phyloP scores from a whole-genome alignment of 1,140 invertebrate genomes.

The Dolichoris vasculosae region DNA sequence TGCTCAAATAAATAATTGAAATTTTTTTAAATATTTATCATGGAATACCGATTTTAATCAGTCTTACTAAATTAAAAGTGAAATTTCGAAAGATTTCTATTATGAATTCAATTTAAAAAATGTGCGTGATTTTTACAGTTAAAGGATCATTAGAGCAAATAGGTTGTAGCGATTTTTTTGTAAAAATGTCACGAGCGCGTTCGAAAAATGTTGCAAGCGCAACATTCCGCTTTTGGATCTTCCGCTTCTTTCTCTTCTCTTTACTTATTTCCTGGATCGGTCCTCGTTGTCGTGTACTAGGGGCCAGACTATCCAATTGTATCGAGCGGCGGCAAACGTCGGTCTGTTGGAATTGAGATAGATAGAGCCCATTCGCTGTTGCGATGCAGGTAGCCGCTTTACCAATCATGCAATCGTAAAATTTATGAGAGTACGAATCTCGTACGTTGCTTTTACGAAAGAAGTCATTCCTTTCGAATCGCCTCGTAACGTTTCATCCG shows the following conservation, averaged over 20 bases:
- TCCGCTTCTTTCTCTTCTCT: neutral
- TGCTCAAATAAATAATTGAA: too few relatives aligned
- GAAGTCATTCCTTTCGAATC: conserved; percentile 6
- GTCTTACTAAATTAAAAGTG: too few relatives aligned
- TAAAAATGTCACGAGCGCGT: neutral
- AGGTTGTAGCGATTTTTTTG: neutral
- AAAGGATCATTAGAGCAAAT: too few relatives aligned
- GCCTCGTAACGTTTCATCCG: neutral
- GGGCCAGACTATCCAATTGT: neutral
- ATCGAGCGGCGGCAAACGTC: neutral
- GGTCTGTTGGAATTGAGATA: conserved; percentile 52
- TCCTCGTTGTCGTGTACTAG: too few relatives aligned
- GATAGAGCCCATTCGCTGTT: conserved; percentile 42
- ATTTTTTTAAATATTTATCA: too few relatives aligned
- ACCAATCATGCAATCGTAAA: conserved; percentile 53
- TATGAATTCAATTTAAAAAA: too few relatives aligned
- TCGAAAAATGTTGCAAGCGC: neutral
- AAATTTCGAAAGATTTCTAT: too few relatives aligned
- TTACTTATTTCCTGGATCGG: neutral
- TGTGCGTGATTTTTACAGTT: too few relatives aligned
- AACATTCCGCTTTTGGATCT: neutral
- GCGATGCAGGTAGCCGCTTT: conserved; percentile 29
- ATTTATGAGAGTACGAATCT: conserved; percentile 51
- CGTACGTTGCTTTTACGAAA: conserved; percentile 55
- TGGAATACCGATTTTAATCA: too few relatives aligned